These are phyloP conservation scores for Recurvirostra avosetta DNA, from an alignment of 2,113 vertebrate genomes.

Conservation along the genomic window DNA sequence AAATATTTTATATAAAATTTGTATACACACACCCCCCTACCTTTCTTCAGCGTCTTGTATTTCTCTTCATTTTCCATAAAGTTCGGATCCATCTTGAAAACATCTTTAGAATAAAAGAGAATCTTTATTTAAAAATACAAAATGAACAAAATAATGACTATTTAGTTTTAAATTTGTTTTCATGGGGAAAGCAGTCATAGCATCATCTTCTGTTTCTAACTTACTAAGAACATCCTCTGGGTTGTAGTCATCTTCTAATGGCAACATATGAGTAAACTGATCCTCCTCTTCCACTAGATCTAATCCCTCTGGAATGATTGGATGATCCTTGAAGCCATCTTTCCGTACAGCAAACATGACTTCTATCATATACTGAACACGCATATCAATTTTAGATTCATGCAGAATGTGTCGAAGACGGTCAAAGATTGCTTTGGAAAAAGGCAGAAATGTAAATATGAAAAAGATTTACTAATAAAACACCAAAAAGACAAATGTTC, in stretches of 20 bases:
- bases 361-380: constrained; percentile 99
- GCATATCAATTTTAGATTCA: constrained; percentile 96
- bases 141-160: neutral
- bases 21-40: constrained; percentile 42
- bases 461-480: neutral
- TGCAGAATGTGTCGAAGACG: constrained; percentile 96
- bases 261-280: constrained; percentile 98
- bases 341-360: constrained; percentile 99
- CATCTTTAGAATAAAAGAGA: constrained; percentile 78
- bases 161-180: neutral
- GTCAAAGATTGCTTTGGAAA: constrained; percentile 90
- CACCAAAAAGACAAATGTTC: neutral
- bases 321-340: constrained; percentile 98
- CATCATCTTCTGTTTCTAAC: neutral
- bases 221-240: constrained; percentile 92
- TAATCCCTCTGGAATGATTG: constrained; percentile 87
- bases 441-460: neutral
- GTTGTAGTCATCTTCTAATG: constrained; percentile 96
- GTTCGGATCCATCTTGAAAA: constrained; percentile 96
- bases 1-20: neutral
- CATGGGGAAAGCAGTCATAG: neutral
- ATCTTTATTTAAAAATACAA: neutral
- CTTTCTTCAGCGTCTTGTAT: constrained; percentile 92
- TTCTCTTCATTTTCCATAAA: constrained; percentile 97
- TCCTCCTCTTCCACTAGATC: constrained; percentile 97